phyloP scores from a whole-genome alignment of 2,113 vertebrate species.

The Anhinga anhinga region DNA sequence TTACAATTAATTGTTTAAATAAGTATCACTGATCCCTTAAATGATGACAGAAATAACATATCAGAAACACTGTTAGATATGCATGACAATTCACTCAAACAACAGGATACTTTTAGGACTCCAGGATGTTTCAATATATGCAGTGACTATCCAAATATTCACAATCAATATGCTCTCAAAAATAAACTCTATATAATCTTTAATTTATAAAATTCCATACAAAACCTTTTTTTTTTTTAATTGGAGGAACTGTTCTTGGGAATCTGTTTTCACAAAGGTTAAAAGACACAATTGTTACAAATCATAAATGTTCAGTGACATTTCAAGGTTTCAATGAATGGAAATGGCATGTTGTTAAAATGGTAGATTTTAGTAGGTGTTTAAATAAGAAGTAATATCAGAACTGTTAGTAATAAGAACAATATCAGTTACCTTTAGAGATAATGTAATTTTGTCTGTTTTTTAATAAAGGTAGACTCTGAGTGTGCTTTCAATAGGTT shows the following conservation, averaged over 20 bases:
- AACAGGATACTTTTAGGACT: neutral
- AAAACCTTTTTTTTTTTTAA: neutral
- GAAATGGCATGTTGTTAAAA: neutral
- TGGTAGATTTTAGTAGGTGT: neutral
- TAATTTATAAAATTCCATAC: neutral
- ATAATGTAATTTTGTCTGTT: neutral
- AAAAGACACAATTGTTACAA: neutral
- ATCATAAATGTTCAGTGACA: neutral
- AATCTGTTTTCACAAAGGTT: neutral
- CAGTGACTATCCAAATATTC: neutral
- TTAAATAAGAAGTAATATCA: neutral
- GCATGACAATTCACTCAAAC: neutral
- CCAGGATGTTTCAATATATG: neutral
- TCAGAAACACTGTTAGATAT: neutral
- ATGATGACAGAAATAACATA: neutral
- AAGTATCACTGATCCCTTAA: neutral
- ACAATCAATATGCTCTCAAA: fast-evolving
- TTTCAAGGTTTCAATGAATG: neutral
- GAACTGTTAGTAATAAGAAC: neutral
- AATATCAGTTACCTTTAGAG: neutral
- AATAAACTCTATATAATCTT: neutral
- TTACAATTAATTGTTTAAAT: neutral
- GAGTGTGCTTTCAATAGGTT: neutral
- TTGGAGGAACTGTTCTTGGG: neutral
- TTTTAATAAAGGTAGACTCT: neutral